Percentiles rank a stretch among this genome's conserved stretches.
Evolutionary conservation across 2,888 invertebrate genomes (phyloP).

Genomic region (Drosophila greeni): DNA sequence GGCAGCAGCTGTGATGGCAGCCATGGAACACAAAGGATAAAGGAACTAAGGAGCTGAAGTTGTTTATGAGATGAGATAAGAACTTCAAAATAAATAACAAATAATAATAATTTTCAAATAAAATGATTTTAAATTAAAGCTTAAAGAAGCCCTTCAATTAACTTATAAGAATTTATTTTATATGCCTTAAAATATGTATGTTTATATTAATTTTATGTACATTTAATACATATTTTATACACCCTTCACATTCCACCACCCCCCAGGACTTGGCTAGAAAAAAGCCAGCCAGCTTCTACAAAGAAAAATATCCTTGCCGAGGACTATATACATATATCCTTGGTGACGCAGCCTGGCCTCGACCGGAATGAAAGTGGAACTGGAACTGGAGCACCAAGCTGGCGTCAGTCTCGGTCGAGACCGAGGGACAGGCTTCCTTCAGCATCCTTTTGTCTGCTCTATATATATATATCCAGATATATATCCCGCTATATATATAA

Average conservation of each 20-base stretch:
- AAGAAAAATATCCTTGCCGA: conserved; percentile 1
- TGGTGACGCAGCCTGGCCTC: conserved; percentile 43
- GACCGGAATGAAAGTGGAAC: conserved; percentile 34
- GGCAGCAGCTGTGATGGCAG: conserved; percentile 5
- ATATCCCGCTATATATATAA: background rate
- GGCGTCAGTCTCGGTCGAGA: conserved; percentile 21
- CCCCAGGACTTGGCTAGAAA: conserved; percentile 3
- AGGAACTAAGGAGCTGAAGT: background rate
- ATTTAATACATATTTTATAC: background rate
- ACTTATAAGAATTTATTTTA: too few species aligned
- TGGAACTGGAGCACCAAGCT: conserved; percentile 30
- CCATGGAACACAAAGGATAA: background rate
- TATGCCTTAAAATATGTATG: too few species aligned
- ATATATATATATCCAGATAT: background rate
- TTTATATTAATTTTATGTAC: too few species aligned
- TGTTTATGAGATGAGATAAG: background rate
- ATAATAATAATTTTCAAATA: background rate
- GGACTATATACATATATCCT: background rate
- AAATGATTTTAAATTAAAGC: background rate
- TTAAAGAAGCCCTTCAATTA: too few species aligned
- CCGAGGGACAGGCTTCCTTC: background rate
- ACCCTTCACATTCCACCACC: background rate
- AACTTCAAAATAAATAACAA: background rate
- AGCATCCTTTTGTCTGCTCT: conserved; percentile 19
- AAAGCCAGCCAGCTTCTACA: background rate